Base-by-base conservation (phyloP, 2,797 vertebrate genomes). In the Gobionotothen gibberifrons region DNA sequence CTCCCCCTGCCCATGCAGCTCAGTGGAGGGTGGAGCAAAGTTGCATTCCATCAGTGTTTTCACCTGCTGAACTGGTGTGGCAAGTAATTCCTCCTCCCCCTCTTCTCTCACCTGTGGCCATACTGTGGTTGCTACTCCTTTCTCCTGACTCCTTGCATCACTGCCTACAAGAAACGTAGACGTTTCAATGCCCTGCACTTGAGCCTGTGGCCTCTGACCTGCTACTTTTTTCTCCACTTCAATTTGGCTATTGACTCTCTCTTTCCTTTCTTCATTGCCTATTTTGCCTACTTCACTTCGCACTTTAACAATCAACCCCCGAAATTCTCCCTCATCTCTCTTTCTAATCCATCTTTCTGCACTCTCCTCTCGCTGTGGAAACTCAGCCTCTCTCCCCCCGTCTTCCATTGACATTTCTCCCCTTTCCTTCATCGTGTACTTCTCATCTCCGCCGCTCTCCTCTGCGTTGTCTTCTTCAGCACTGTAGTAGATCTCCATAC, bases 401-500 rank as follows among this genome's bases (percentile, higher is more conserved):
- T 65, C 74, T 3, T 17, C 44, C 12, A 14, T 1, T 0, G 2
- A 1, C 0, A 17, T 57, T 8, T 56, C 64, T 17, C 66, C 65
- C 46, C 66, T 57, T 4, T 74, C 52, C 3, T 74, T 69, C 22
- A 55, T 1, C 0, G 44, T 58, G 69, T 62, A 62, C 44, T 40
- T 46, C 29, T 82, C 81, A 4, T 86, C 87, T 2, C 58, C 72
- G 15, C 5, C 59, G 3, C 76, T 81, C 6, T 73, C 80, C 5
- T 76, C 83, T 2, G 1, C 0, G 9, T 82, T 80, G 72, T 90
- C 87, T 72, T 93, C 92, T 12, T 86, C 87, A 0, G 92, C 90
- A 10, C 91, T 92, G 88, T 73, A 93, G 74, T 85, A 93, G 17
- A 90, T 17, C n/a, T 93, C 93, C 44, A 57, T 0, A 12, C 22